Evolutionary conservation across 2,113 vertebrate species (phyloP), one percentile per base, ranked within the genome.

Genomic region (Xiphias gladius): DNA sequence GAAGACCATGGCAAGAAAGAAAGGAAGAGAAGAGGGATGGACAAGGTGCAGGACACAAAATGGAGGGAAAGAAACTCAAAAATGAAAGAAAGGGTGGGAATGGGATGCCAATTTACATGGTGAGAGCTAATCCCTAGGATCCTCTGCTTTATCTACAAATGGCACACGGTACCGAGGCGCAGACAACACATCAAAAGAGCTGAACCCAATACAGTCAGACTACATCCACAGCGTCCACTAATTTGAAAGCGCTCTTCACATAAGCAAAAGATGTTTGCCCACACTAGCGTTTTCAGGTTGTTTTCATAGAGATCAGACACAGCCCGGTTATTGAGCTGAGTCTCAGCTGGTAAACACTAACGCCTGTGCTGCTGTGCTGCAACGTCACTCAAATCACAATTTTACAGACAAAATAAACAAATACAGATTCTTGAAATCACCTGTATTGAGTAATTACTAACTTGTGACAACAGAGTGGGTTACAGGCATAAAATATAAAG

Each of bases 81-180:
- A 58, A 30, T 65, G 24, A 73, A 73, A 66, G 68, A 65, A 41
- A 32, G 52, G 28, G 71, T 41, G 55, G 43, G 71, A 79, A 79
- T 24, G 28, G 78, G 84, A 84, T 80, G 67, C 58, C 90, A 83
- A 88, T 88, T 93, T 84, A 85, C 70, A 73, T 79, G 78, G 79
- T 57, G 76, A 82, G 85, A 91, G 80, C 58, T 88, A 90, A 91
- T 89, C 88, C 88, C 85, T 63, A 13, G 8, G 32, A 77, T 86
- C 83, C 79, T 85, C 84, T 67, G 35, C 86, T 89, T 86, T 88
- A 92, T 92, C 86, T 66, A 73, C 61, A 72, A 73, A 37, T 39
- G 78, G 73, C 79, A 88, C 79, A 80, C 71, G 74, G 79, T 52
- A 85, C 55, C 1, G 41, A 79, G 77, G 74, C 35, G n/a, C 62